phyloP scores from a whole-genome alignment of 2,113 vertebrate species.

The Xiphorhynchus elegans region DNA sequence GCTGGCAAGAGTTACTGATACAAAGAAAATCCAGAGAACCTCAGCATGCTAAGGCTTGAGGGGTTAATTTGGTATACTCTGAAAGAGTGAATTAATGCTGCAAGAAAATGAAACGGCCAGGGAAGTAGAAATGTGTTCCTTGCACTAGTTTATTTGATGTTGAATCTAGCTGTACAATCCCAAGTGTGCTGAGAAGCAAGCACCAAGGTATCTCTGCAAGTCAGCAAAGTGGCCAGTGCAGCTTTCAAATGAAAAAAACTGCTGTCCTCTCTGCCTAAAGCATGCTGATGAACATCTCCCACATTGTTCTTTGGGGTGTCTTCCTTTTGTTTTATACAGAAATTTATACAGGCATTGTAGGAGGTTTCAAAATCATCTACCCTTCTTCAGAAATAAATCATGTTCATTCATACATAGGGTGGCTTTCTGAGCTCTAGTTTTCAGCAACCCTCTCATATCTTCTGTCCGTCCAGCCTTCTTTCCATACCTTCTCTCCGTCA shows the following conservation, averaged over 20 bases:
- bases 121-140: neutral
- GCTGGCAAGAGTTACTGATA: neutral
- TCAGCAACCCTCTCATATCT: neutral
- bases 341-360: neutral
- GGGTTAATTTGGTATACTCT: neutral
- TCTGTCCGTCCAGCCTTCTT: neutral
- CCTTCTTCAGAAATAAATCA: neutral
- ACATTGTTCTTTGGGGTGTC: neutral
- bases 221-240: neutral
- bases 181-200: neutral
- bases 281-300: neutral
- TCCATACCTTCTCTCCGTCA: neutral
- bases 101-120: neutral
- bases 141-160: neutral
- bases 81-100: neutral
- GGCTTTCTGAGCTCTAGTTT: neutral
- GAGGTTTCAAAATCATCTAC: neutral
- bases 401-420: neutral
- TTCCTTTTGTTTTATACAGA: neutral
- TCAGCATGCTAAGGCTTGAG: neutral
- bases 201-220: neutral
- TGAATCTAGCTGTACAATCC: neutral
- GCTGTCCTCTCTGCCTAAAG: neutral
- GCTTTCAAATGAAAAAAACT: neutral
- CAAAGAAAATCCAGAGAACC: neutral